A percentile compares a stretch with the other conserved stretches of the same genome.
These are phyloP conservation scores for Xylophagus ater DNA, from an alignment of 2,888 invertebrate species.

Conservation along the genomic window DNA sequence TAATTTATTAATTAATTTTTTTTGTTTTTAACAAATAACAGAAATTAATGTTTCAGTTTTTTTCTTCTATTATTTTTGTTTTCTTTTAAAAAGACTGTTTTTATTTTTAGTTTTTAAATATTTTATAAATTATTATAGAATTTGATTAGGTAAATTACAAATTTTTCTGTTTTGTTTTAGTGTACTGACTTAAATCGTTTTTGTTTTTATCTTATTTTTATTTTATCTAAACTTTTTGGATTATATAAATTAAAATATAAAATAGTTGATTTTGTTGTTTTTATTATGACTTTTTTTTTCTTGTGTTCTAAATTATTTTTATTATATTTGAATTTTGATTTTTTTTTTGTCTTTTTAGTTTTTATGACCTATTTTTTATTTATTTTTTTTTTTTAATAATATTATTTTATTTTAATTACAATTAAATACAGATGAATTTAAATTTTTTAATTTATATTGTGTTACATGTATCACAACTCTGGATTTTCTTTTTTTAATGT, in stretches of 20 bases:
- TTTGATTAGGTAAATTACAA: too few species aligned
- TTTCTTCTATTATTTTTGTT: background rate
- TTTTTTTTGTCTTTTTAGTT: background rate
- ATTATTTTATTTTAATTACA: background rate
- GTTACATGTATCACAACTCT: constrained; percentile 16
- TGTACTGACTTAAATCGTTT: too few species aligned
- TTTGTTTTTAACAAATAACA: too few species aligned
- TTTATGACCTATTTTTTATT: background rate
- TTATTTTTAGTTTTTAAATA: too few species aligned
- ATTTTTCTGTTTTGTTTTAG: too few species aligned
- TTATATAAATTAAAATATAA: too few species aligned
- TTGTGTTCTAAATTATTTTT: constrained; percentile 1
- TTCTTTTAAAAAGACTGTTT: too few species aligned
- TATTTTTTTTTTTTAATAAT: background rate
- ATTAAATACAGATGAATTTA: background rate
- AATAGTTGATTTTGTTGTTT: too few species aligned
- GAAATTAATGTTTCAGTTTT: background rate
- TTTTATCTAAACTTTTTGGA: too few species aligned
- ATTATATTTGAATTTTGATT: background rate
- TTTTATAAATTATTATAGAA: too few species aligned
- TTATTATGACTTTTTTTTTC: background rate
- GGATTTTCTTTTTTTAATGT: constrained; percentile 13
- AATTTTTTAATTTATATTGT: constrained; percentile 7
- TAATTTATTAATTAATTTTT: too few species aligned
- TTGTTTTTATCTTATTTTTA: too few species aligned